Evolutionary conservation across 2,888 invertebrate genomes (phyloP), one percentile per base, ranked within the genome.

Genomic region (Parascotia fuliginaria): DNA sequence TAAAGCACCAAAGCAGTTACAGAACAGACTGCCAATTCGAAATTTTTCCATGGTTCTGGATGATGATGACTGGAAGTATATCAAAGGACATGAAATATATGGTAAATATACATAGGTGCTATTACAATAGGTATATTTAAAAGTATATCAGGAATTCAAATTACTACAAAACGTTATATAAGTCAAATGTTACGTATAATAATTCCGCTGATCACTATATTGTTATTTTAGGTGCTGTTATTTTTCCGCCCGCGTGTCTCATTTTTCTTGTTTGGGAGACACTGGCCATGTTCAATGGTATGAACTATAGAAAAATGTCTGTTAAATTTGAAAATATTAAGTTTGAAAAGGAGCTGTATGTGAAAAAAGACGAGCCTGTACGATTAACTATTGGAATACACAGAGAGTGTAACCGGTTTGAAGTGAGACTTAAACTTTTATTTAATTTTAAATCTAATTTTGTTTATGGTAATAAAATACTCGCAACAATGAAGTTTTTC

Each of bases 231-330:
- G 94, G 94, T 3, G 83, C 94, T 40, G 93, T 93, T 45, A 79
- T 95, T n/a, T 95, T 94, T 65, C 96, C 96, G 1, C 96, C 96
- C 45, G 94, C 95, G 6, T 94, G 85, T 0, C 75, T 82, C 11
- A 61, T 92, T 13, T 58, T 72, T 1, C 60, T 93, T 1, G 87
- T 89, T 3, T 94, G 94, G 94, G 88, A 92, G 63, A 88, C 90
- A 6, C 67, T 94, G 1, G 90, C 90, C 0, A 83, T 88, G 71
- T 66, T 85, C 32, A 66, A 76, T 22, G 83, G 79, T 0, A 69
- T 83, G 0, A 64, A 83, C n/a, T 82, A 82, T 60, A 79, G 83
- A 12, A 47, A 66, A 1, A 37, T 74, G 44, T 64, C 72, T 0
- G 65, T 75, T 7, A 33, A 43, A 4, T 73, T 73, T 16, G 29